Base-by-base conservation (phyloP, 2,797 vertebrate genomes). In the Austrolebias charrua region DNA sequence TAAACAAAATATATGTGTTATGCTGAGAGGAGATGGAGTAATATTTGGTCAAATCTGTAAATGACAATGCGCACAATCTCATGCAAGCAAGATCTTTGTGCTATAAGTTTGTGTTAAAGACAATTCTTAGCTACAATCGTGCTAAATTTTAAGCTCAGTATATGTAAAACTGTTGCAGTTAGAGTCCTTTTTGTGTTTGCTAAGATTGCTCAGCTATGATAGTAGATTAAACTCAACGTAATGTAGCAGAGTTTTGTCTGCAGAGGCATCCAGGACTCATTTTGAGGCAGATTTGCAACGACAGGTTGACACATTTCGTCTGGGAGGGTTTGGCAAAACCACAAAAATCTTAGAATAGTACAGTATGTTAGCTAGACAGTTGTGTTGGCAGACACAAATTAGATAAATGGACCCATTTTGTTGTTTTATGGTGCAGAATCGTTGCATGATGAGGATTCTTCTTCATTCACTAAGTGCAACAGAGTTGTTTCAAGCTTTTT, bases 271-370 rank as follows among this genome's bases (percentile, higher is more conserved):
- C 47, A 6, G 62, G 77, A 80, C 33, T 66, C 70, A 82, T 63
- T 72, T 52, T 79, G 77, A 86, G n/a, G 7, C 46, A 63, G 66
- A 86, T 77, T 42, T 53, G 60, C 38, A 52, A 43, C 0, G 75
- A 86, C 84, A 77, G 49, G 63, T 63, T 86, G 84, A 82, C 85
- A 86, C 45, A 53, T 86, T 80, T 83, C 80, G 76, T 83, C 75
- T 77, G 80, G 76, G 69, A 63, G 71, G 79, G 55, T 75, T 83
- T 78, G 62, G 31, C 50, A 68, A 58, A 73, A 63, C 38, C 63
- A 13, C 48, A 49, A 40, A 74, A 51, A 40, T 78, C 73, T 78
- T 52, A 28, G 65, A 60, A 69, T 54, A 64, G 70, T 79, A 68
- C 47, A 44, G 59, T 51, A 43, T 28, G 47, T 28, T 8, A 43